phyloP scores from a whole-genome alignment of 37 sponge, comb jelly and placozoan genomes.

The Cladorhizidae sp. region DNA sequence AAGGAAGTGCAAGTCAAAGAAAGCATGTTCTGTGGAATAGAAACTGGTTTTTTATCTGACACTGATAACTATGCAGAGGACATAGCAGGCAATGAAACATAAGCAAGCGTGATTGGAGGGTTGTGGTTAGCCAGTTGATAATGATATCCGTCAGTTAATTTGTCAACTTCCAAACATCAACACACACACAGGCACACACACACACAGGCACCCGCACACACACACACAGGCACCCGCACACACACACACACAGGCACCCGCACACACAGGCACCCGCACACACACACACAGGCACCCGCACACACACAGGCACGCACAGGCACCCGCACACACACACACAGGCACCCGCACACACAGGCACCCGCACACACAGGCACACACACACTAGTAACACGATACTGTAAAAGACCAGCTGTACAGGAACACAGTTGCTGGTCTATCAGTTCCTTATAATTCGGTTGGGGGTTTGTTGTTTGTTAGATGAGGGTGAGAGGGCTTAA shows the following conservation, averaged over 20 bases:
- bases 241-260: constrained; percentile 10
- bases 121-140: no score
- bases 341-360: background rate
- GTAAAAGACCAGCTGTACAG: background rate
- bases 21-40: no score
- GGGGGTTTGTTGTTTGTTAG: no score
- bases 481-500: no score
- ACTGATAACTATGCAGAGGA: no score
- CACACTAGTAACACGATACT: background rate
- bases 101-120: no score
- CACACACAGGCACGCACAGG: constrained; percentile 7
- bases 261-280: constrained; percentile 5
- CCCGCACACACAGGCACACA: constrained; percentile 11
- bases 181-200: constrained; percentile 26
- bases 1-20: no score
- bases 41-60: no score
- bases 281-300: background rate
- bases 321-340: background rate
- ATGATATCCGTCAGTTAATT: no score
- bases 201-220: constrained; percentile 40
- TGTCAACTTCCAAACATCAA: background rate
- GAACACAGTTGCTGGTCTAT: background rate
- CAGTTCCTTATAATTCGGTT: background rate
- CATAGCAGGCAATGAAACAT: background rate
- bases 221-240: constrained; percentile 41